Conservation (phyloP, 2,888 invertebrate species). For the Coelopa pilipes region DNA sequence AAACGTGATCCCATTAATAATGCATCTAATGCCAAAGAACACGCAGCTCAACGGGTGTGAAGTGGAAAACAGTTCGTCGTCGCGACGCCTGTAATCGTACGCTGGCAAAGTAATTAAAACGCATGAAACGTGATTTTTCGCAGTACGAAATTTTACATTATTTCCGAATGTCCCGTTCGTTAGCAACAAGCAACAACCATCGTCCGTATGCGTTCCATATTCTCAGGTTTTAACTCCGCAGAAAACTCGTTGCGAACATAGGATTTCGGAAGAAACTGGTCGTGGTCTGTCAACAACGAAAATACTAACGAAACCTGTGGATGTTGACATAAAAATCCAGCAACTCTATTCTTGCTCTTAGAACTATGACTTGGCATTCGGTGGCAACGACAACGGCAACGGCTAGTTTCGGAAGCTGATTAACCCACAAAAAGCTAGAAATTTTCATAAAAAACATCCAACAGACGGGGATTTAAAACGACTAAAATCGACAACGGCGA, state of each 20-base stretch:
- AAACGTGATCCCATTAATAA: slow-evolving; percentile 33
- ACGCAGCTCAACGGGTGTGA: slow-evolving; percentile 8
- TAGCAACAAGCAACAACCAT: background rate
- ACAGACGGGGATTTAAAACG: no score
- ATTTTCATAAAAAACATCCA: no score
- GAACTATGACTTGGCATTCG: background rate
- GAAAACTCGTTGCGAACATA: background rate
- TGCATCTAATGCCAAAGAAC: slow-evolving; percentile 12
- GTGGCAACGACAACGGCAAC: no score
- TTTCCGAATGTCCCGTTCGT: background rate
- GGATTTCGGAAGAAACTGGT: slow-evolving; percentile 9
- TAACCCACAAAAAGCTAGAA: no score
- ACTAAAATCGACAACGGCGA: no score
- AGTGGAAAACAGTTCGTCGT: background rate
- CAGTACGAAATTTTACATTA: slow-evolving; percentile 24
- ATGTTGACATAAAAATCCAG: background rate
- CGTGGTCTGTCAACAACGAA: background rate
- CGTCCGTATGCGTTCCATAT: background rate
- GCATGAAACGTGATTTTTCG: slow-evolving; percentile 30
- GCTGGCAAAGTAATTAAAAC: slow-evolving; percentile 8
- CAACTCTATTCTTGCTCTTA: background rate
- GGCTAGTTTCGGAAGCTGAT: no score
- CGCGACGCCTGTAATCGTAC: background rate
- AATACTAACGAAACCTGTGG: background rate
- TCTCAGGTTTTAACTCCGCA: background rate